These are phyloP conservation scores for Graphium colonna DNA, from an alignment of 2,888 invertebrate genomes.

Conservation along the genomic window DNA sequence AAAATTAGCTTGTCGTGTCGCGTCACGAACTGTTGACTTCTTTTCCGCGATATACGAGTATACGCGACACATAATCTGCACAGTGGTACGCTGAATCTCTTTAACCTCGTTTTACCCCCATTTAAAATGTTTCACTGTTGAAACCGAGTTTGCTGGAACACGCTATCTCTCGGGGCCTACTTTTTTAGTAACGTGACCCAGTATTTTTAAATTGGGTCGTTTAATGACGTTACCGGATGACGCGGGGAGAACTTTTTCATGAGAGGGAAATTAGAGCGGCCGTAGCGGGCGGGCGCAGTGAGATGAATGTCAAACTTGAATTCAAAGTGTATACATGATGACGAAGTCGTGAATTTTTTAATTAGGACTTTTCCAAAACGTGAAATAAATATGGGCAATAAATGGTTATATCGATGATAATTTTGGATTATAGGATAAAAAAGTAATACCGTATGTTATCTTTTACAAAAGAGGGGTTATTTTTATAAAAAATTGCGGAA, in stretches of 20 bases:
- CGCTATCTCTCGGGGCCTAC: constrained; percentile 27
- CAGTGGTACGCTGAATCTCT: constrained; percentile 20
- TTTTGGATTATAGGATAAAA: too few relatives aligned
- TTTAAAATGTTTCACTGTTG: constrained; percentile 30
- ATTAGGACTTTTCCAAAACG: too few relatives aligned
- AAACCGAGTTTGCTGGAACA: constrained; percentile 23
- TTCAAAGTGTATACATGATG: too few relatives aligned
- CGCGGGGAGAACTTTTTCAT: constrained; percentile 30
- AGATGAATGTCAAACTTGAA: constrained; percentile 12
- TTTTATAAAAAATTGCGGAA: too few relatives aligned
- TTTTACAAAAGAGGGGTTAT: too few relatives aligned
- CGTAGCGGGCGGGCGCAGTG: constrained; percentile 6
- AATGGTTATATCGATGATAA: too few relatives aligned
- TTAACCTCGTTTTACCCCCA: constrained; percentile 27
- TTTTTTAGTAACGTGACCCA: constrained; percentile 32
- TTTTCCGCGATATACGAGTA: constrained; percentile 11
- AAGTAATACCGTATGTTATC: too few relatives aligned
- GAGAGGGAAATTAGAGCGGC: constrained; percentile 33
- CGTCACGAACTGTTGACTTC: constrained; percentile 23
- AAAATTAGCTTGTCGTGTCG: constrained; percentile 21
- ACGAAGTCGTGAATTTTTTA: too few relatives aligned
- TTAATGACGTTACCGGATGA: constrained; percentile 38
- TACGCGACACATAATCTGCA: constrained; percentile 19
- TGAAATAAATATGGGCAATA: too few relatives aligned
- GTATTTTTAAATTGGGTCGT: constrained; percentile 40